A percentile compares a stretch with the other conserved stretches of the same genome.
These are phyloP conservation scores for Trilocha varians DNA, from an alignment of 2,888 invertebrate species.

Conservation along the genomic window DNA sequence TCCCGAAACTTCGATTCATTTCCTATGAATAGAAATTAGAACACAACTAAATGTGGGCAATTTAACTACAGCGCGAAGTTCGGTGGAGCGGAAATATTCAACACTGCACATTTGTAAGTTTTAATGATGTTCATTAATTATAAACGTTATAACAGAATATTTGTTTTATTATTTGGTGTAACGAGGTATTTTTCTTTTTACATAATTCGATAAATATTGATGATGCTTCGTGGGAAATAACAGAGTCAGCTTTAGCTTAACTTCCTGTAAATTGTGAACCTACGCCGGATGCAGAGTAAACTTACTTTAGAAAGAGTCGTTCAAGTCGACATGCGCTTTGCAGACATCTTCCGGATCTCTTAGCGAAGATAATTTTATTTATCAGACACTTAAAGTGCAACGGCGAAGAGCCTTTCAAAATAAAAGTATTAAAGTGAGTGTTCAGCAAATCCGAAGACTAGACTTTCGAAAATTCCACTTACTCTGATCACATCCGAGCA, in stretches of 20 bases:
- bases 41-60: not conserved
- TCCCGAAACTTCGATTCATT: slow-evolving; percentile 1
- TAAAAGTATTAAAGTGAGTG: not conserved
- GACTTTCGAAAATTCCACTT: not conserved
- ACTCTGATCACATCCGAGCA: not conserved
- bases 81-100: not conserved
- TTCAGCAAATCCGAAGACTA: not conserved
- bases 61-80: not conserved
- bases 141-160: too few species aligned
- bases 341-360: not conserved
- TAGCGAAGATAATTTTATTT: not conserved
- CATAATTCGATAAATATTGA: too few species aligned
- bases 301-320: too few species aligned
- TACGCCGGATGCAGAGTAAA: too few species aligned
- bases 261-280: too few species aligned
- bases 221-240: too few species aligned
- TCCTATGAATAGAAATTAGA: not conserved
- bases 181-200: too few species aligned
- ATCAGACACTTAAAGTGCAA: not conserved
- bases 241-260: too few species aligned
- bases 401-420: not conserved
- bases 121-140: too few species aligned
- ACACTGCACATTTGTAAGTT: not conserved
- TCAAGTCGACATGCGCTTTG: too few species aligned
- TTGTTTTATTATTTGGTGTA: too few species aligned